These are phyloP conservation scores for Emmelina monodactyla DNA, from an alignment of 2,888 invertebrate species.

Conservation along the genomic window DNA sequence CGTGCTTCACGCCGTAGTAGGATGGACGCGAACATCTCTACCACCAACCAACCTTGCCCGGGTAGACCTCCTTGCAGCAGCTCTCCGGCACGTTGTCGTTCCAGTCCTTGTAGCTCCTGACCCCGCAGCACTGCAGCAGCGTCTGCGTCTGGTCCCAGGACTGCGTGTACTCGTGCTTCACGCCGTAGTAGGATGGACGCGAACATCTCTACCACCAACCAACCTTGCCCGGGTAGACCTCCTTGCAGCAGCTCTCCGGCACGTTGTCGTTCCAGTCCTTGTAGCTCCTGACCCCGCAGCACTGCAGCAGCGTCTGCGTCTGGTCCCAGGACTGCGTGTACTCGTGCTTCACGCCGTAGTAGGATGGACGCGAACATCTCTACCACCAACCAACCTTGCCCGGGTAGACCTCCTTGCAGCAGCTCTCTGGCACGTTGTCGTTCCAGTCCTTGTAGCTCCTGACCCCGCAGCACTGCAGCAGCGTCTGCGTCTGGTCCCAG, in stretches of 20 bases:
- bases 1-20: conserved; percentile 73
- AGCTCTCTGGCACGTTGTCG: conserved; percentile 76
- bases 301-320: conserved; percentile 83
- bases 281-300: conserved; percentile 82
- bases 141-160: conserved; percentile 92
- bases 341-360: conserved; percentile 73
- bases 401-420: conserved; percentile 72
- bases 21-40: conserved; percentile 82
- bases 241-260: conserved; percentile 81
- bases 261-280: conserved; percentile 78
- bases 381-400: no score
- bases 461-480: conserved; percentile 87
- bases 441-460: conserved; percentile 79
- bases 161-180: conserved; percentile 72
- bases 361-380: conserved; percentile 80
- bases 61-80: conserved; percentile 74
- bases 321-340: conserved; percentile 88
- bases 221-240: conserved; percentile 67
- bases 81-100: conserved; percentile 75
- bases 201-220: no score
- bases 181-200: conserved; percentile 79
- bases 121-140: conserved; percentile 85
- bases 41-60: conserved; percentile 68
- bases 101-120: conserved; percentile 80
- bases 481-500: conserved; percentile 88